Evolutionary conservation across 2,113 vertebrate genomes (phyloP).

Genomic region (Pavo muticus): DNA sequence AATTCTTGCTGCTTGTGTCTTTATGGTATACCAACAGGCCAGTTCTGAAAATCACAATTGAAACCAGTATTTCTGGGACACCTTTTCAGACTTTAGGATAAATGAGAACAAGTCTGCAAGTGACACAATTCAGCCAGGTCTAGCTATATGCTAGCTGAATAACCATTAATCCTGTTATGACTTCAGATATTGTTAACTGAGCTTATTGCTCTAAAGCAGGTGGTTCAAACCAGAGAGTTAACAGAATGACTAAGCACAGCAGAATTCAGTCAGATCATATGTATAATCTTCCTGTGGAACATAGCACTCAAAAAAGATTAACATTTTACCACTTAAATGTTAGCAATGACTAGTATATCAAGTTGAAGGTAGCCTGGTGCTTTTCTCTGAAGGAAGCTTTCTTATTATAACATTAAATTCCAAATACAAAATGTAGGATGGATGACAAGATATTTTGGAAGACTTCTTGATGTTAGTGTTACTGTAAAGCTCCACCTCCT

Average conservation of each 20-base stretch:
- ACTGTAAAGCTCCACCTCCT: neutral
- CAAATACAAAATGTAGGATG: neutral
- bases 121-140: neutral
- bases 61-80: neutral
- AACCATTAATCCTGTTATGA: neutral
- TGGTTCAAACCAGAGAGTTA: neutral
- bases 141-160: neutral
- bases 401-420: neutral
- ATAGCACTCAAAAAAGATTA: neutral
- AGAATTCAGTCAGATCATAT: neutral
- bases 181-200: neutral
- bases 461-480: neutral
- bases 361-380: neutral
- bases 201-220: neutral
- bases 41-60: constrained; percentile 5
- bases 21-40: neutral
- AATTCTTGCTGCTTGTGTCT: neutral
- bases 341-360: neutral
- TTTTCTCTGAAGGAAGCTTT: neutral
- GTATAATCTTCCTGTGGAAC: neutral
- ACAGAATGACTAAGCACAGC: neutral
- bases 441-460: neutral
- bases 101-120: neutral
- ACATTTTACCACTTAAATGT: neutral
- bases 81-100: neutral